These are phyloP conservation scores for Onychostoma macrolepis DNA, from an alignment of 2,113 vertebrate genomes.

Conservation along the genomic window DNA sequence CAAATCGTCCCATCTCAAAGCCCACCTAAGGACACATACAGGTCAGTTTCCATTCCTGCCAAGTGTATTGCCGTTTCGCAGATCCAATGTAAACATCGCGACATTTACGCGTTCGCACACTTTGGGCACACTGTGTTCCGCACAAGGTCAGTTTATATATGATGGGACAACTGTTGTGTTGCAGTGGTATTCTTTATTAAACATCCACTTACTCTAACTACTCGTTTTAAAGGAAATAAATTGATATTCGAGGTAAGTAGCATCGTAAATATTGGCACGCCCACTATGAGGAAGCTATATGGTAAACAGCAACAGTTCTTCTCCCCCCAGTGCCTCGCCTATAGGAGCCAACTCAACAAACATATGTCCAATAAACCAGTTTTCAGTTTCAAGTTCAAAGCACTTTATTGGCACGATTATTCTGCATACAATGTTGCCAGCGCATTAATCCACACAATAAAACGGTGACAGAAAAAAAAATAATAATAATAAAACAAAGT, in stretches of 20 bases:
- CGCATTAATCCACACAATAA: neutral
- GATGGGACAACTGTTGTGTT: slow-evolving; percentile 31
- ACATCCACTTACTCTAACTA: neutral
- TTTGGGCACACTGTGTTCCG: slow-evolving; percentile 33
- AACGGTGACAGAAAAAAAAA: neutral
- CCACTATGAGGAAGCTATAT: slow-evolving; percentile 50
- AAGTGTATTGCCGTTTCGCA: slow-evolving; percentile 59
- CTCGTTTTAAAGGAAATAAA: neutral
- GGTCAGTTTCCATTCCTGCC: slow-evolving; percentile 84
- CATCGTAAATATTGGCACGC: slow-evolving; percentile 53
- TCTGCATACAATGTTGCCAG: neutral
- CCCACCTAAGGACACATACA: slow-evolving; percentile 99
- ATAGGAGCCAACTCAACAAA: neutral
- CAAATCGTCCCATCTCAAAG: slow-evolving; percentile 99
- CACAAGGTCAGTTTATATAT: neutral
- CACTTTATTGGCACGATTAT: neutral
- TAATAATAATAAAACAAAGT: neutral
- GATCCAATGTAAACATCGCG: slow-evolving; percentile 48
- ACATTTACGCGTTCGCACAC: slow-evolving; percentile 9
- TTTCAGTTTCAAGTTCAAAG: neutral
- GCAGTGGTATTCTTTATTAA: neutral
- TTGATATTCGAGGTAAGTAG: neutral
- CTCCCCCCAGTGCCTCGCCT: slow-evolving; percentile 52
- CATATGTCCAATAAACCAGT: neutral
- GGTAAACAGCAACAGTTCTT: slow-evolving; percentile 57